Percentiles rank a stretch among this genome's conserved stretches.
These are phyloP conservation scores for Muntiacus muntjak DNA, from an alignment of 2,113 vertebrate genomes.

Conservation along the genomic window DNA sequence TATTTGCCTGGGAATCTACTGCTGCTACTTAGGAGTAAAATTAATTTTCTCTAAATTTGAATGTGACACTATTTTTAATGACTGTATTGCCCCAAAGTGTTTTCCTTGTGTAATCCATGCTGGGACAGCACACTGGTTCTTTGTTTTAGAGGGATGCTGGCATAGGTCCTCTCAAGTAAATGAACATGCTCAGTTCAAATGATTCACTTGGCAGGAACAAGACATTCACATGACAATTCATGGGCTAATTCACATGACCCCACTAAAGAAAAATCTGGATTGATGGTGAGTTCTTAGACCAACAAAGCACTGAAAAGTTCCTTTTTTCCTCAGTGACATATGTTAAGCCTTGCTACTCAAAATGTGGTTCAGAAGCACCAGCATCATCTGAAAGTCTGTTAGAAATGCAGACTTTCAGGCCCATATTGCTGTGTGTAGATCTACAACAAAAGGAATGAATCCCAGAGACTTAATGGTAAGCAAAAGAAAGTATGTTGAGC, in stretches of 20 bases:
- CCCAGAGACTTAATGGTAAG: background rate
- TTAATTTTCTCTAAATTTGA: background rate
- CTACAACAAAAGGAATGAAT: background rate
- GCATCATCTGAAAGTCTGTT: background rate
- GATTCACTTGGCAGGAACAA: background rate
- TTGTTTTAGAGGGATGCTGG: background rate
- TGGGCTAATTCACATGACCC: background rate
- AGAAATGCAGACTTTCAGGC: background rate
- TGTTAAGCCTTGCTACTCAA: background rate
- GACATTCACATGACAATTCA: background rate
- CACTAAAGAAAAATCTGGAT: background rate
- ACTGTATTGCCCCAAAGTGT: background rate
- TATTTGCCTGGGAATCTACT: background rate
- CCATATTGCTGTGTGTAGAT: background rate
- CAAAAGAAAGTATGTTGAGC: background rate
- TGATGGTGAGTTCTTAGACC: background rate
- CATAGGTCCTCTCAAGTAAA: background rate
- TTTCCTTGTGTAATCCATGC: background rate
- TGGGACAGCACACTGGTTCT: background rate
- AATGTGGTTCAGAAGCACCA: background rate
- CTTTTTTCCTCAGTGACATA: background rate
- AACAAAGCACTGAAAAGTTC: background rate
- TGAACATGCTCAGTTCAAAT: background rate
- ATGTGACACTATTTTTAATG: background rate
- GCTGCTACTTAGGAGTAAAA: background rate